These are phyloP conservation scores for Girardia tigrina DNA, from an alignment of 2,888 invertebrate species.

Conservation along the genomic window DNA sequence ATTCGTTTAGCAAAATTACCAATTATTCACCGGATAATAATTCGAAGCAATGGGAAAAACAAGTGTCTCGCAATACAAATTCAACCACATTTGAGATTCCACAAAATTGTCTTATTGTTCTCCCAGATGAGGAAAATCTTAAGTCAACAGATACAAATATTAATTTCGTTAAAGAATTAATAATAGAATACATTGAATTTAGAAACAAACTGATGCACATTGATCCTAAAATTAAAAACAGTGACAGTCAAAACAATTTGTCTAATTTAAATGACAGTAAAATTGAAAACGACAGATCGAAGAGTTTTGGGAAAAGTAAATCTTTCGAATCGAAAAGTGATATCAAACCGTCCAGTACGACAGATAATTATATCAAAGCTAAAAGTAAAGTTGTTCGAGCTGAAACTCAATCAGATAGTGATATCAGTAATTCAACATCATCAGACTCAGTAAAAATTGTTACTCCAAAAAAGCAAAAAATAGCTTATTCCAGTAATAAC, in stretches of 20 bases:
- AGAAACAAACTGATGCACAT: constrained; percentile 9
- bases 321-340: background rate
- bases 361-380: background rate
- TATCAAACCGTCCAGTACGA: background rate
- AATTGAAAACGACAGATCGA: background rate
- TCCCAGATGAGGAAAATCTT: background rate
- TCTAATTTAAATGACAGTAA: background rate
- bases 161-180: background rate
- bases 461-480: background rate
- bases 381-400: background rate
- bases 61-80: background rate
- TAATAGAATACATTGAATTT: constrained; percentile 9
- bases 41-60: background rate
- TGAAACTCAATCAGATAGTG: constrained; percentile 5
- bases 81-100: background rate
- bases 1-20: background rate
- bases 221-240: constrained; percentile 9
- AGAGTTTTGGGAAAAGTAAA: background rate
- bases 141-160: background rate
- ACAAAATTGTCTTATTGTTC: background rate
- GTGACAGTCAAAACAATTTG: background rate
- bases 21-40: background rate
- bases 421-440: background rate
- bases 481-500: background rate
- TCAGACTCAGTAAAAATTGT: background rate